A percentile compares a stretch with the other conserved stretches of the same genome.
Conservation (phyloP, 2,888 invertebrate species). For the Ectobius pallidus region DNA sequence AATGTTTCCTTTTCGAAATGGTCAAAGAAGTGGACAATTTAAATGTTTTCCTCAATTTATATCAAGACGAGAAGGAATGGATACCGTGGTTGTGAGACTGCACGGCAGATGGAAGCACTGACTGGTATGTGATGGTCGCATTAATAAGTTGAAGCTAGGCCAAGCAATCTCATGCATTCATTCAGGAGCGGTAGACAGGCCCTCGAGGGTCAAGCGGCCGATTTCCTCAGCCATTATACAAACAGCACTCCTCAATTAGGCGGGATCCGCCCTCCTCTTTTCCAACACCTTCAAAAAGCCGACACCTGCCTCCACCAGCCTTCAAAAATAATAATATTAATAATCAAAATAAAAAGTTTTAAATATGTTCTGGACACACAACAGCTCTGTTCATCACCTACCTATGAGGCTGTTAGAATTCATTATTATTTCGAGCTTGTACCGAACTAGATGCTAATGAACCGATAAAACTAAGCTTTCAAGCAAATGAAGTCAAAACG, state of each 20-base stretch:
- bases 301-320: background rate
- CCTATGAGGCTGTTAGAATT: background rate
- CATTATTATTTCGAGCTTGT: background rate
- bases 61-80: background rate
- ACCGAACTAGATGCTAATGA: too few relatives aligned
- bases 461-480: too few relatives aligned
- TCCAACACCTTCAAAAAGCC: conserved; percentile 10
- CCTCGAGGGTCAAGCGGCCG: conserved; percentile 25
- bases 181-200: background rate
- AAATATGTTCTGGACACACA: background rate
- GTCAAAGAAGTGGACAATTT: background rate
- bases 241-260: conserved; percentile 33
- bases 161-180: conserved; percentile 12
- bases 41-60: background rate
- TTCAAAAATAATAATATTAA: background rate
- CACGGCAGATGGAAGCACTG: conserved; percentile 4
- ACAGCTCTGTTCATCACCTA: background rate
- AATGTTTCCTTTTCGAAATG: conserved; percentile 14
- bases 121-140: background rate
- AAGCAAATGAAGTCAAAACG: too few relatives aligned
- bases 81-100: background rate
- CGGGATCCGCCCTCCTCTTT: conserved; percentile 4
- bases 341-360: too few relatives aligned
- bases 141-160: background rate
- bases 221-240: conserved; percentile 30